These are phyloP conservation scores for Diplolepis rosae DNA, from an alignment of 2,888 invertebrate species.

Conservation along the genomic window DNA sequence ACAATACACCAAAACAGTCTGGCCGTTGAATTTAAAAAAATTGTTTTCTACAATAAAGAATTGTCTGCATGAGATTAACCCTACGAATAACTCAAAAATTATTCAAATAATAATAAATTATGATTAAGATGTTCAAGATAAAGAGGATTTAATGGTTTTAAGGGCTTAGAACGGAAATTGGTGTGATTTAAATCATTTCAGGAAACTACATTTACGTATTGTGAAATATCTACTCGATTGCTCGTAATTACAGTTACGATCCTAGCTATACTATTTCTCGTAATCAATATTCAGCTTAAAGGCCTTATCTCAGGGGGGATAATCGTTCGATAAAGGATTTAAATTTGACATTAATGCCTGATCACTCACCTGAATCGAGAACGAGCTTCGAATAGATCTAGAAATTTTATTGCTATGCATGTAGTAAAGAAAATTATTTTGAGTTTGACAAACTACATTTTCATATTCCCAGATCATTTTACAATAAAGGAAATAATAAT, in stretches of 20 bases:
- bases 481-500: too few species aligned
- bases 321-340: slow-evolving; percentile 50
- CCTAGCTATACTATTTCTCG: background rate
- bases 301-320: slow-evolving; percentile 35
- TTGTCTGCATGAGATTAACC: too few species aligned
- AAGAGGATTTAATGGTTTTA: too few species aligned
- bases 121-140: too few species aligned
- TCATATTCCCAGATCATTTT: too few species aligned
- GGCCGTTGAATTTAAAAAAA: too few species aligned
- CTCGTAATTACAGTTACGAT: background rate
- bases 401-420: slow-evolving; percentile 27
- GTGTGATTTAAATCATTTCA: background rate
- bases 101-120: too few species aligned
- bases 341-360: slow-evolving; percentile 50
- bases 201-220: background rate
- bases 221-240: background rate
- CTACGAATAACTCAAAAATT: too few species aligned
- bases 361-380: slow-evolving; percentile 46
- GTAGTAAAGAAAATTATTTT: background rate
- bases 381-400: slow-evolving; percentile 45
- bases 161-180: background rate
- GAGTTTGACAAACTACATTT: too few species aligned
- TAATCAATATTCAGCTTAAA: slow-evolving; percentile 38
- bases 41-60: too few species aligned
- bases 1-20: too few species aligned